These are phyloP conservation scores for Amazona finschi DNA, from an alignment of 2,797 vertebrate species.

Conservation along the genomic window DNA sequence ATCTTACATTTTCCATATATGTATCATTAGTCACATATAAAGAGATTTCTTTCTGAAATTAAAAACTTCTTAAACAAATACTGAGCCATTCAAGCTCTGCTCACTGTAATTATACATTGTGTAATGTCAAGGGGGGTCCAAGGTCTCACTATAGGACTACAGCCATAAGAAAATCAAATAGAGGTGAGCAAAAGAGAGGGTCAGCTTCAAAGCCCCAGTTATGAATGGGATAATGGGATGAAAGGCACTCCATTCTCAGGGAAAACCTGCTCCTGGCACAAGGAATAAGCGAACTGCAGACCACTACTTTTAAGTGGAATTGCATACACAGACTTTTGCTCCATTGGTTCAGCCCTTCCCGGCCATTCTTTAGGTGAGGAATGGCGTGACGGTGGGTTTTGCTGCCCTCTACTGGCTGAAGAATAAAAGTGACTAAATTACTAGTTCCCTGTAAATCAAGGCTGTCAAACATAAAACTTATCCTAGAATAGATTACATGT, in stretches of 20 bases:
- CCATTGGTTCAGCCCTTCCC: background rate
- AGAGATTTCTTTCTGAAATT: background rate
- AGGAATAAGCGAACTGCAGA: background rate
- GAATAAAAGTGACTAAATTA: background rate
- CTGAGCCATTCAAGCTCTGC: background rate
- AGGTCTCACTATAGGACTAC: background rate
- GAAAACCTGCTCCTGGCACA: background rate
- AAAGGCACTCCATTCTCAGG: background rate
- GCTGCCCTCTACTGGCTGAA: slow-evolving; percentile 26
- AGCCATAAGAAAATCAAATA: background rate
- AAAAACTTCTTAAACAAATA: background rate
- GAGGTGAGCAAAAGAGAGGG: background rate
- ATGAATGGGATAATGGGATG: background rate
- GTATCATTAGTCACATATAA: background rate
- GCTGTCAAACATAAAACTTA: background rate
- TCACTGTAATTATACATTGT: background rate
- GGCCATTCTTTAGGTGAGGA: accelerated
- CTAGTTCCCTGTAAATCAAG: background rate
- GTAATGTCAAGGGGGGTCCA: background rate
- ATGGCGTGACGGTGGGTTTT: accelerated
- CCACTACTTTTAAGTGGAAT: background rate
- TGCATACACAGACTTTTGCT: accelerated
- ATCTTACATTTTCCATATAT: background rate
- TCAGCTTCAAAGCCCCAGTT: background rate
- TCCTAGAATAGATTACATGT: background rate